Evolutionary conservation across 1,140 invertebrate species (phyloP).

Genomic region (Dendrolimus kikuchii): DNA sequence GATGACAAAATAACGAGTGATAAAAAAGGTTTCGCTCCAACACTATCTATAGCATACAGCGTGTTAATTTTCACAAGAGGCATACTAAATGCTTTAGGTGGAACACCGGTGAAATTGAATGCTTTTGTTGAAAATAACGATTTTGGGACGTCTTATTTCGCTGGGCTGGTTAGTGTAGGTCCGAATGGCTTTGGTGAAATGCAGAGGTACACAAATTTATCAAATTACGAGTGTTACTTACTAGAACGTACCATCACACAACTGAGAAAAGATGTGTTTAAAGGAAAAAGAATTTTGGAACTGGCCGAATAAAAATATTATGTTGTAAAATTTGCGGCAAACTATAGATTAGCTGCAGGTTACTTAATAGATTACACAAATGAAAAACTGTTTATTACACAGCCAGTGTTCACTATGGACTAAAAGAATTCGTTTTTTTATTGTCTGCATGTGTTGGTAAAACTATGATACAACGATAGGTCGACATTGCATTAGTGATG

Average conservation of each 20-base stretch:
- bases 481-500: no score
- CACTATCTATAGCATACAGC: conserved; percentile 79
- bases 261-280: conserved; percentile 35
- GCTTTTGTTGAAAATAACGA: conserved; percentile 48
- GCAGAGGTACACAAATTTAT: conserved; percentile 31
- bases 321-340: not conserved
- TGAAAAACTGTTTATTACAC: no score
- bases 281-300: conserved; percentile 41
- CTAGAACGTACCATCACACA: conserved; percentile 33
- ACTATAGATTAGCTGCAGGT: not conserved
- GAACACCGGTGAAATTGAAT: conserved; percentile 20
- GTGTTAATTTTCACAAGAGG: conserved; percentile 46
- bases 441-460: no score
- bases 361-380: not conserved
- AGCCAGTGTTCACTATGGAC: no score
- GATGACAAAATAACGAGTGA: conserved; percentile 76
- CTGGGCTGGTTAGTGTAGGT: conserved; percentile 23
- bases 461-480: no score
- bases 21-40: conserved; percentile 77
- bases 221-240: conserved; percentile 34
- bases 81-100: conserved; percentile 18
- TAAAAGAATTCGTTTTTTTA: no score
- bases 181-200: conserved; percentile 31
- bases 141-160: conserved; percentile 29
- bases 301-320: conserved; percentile 15